These are phyloP conservation scores for Drosophila recens DNA, from an alignment of 2,888 invertebrate genomes.

Conservation along the genomic window DNA sequence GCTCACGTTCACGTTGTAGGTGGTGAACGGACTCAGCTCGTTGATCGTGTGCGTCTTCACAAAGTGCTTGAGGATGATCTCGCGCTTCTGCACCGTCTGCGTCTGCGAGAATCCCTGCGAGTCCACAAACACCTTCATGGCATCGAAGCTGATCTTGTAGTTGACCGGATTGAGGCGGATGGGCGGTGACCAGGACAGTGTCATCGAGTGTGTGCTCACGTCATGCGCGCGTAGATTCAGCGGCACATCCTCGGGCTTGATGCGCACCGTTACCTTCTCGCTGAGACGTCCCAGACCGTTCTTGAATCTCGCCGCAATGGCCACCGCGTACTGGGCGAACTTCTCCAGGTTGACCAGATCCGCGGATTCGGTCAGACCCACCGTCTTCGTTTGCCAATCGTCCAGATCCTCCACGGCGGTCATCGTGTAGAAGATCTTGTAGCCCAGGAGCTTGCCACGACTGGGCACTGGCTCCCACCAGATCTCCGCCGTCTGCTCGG, in stretches of 20 bases:
- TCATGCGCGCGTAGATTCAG: conserved; percentile 94
- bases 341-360: conserved; percentile 95
- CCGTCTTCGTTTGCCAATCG: conserved; percentile 94
- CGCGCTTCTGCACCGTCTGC: conserved; percentile 91
- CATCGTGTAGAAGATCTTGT: conserved; percentile 96
- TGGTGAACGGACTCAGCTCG: conserved; percentile 96
- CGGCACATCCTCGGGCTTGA: conserved; percentile 97
- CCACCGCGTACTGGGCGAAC: conserved; percentile 95
- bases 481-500: conserved; percentile 96
- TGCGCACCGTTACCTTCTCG: conserved; percentile 94
- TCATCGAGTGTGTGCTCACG: conserved; percentile 97
- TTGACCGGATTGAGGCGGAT: conserved; percentile 94
- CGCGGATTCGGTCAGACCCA: conserved; percentile 94
- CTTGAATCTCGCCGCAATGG: conserved; percentile 94
- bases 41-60: conserved; percentile 92
- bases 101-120: conserved; percentile 96
- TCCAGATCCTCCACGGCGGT: conserved; percentile 96
- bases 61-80: conserved; percentile 90
- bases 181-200: conserved; percentile 95
- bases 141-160: conserved; percentile 96
- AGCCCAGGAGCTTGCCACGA: conserved; percentile 92
- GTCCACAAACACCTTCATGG: conserved; percentile 97
- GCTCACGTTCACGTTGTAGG: conserved; percentile 96
- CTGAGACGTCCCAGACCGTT: conserved; percentile 94
- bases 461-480: conserved; percentile 97